Base-by-base conservation (phyloP, 2,888 invertebrate genomes). In the Polyommatus iphigenia region DNA sequence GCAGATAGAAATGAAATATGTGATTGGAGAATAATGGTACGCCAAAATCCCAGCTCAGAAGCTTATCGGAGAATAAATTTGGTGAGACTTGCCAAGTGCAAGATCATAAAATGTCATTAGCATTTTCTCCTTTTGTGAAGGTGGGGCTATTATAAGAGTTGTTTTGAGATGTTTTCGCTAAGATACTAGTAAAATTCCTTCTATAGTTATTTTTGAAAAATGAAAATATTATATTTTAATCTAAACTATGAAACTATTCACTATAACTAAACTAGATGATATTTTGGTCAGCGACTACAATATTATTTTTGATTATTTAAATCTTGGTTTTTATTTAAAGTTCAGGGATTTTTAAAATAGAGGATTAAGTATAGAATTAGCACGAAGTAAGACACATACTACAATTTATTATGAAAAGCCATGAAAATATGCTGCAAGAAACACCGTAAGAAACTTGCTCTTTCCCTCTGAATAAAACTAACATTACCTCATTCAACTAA, bases 21-120 rank as follows among this genome's bases (percentile, higher is more conserved):
- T 6, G 29, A 67, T 67, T 32, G 67, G 13, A 67, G 67, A 67
- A 67, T 67, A 67, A 67, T 67, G 67, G 67, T 32, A 67, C 29
- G 67, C 62, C 62, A 62, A 67, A 15, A 15, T 67, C 67, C 67
- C 29, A 67, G 67, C 67, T 67, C 67, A 29, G 29, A 67, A 24
- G 67, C 67, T 67, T 67, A 67, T 67, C 67, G 67, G 32, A 67
- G 29, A 67, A 67, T 67, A 67, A 67, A 67, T 67, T 67, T 6
- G 29, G 67, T 67, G 67, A 67, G 67, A 29, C 29, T 18, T 67
- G 67, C 67, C 67, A 67, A 67, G 29, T 67, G 67, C 67, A 67
- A 67, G 67, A 67, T 67, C 67, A 67, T 67, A 67, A 32, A 67
- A 67, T 67, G 67, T 67, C 67, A 67, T 67, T 67, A 67, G 67